A percentile compares a stretch with the other conserved stretches of the same genome.
phyloP scores from a whole-genome alignment of 2,113 vertebrate genomes.

The Istiophorus platypterus region DNA sequence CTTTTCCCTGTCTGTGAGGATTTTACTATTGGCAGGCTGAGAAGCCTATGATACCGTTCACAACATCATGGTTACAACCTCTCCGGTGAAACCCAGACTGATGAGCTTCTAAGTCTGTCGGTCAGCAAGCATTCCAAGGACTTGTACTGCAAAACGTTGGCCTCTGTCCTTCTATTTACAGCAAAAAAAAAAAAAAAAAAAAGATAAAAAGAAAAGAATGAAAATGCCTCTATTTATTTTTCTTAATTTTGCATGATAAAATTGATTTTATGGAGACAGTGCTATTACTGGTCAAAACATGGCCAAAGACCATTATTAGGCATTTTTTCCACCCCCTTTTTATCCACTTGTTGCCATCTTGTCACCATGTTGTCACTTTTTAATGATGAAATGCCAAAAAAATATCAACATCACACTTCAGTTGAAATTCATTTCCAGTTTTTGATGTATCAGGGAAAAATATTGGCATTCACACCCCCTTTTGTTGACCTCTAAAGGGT shows the following conservation, averaged over 20 bases:
- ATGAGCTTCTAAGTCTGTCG: background rate
- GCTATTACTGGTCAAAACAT: background rate
- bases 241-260: background rate
- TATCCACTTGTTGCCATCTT: background rate
- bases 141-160: background rate
- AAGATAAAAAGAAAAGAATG: too few species aligned
- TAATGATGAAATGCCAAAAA: background rate
- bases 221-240: too few species aligned
- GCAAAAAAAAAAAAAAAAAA: background rate
- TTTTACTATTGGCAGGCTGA: background rate
- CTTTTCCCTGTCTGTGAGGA: constrained; percentile 12
- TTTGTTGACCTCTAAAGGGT: background rate
- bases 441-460: too few species aligned
- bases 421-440: too few species aligned
- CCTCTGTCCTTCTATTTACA: background rate
- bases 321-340: too few species aligned
- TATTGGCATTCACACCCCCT: background rate
- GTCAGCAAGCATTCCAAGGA: background rate
- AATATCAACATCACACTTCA: too few species aligned
- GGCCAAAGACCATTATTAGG: background rate
- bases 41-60: background rate
- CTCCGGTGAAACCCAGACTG: background rate
- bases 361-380: background rate
- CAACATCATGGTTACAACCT: background rate
- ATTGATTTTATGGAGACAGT: background rate